Evolutionary conservation across 2,888 invertebrate genomes (phyloP), one percentile per base, ranked within the genome.

Genomic region (Lacanobia oleracea): DNA sequence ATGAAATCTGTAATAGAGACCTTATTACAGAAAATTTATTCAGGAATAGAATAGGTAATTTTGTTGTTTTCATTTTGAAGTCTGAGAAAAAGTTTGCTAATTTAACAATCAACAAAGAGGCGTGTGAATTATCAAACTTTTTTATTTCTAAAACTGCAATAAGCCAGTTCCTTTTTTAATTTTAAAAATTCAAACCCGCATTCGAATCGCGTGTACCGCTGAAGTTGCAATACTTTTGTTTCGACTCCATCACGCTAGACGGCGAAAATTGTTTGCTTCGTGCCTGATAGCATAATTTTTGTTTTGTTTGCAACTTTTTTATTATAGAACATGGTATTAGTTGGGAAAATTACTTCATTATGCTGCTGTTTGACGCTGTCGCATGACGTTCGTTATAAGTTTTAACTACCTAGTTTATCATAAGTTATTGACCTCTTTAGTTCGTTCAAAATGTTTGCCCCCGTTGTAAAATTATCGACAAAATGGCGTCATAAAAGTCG

Each of bases 211-310:
- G 88, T 88, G 88, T 78, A 56, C 76, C 74, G 54, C 72, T 43
- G 40, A 61, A 72, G 71, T 82, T 84, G 77, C 85, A 83, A 88
- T 89, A 88, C 88, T 89, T 89, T 84, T 88, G 88, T 91, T 91
- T 86, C 85, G 72, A 79, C 62, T 79, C 84, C 80, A 91, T 89
- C 93, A 93, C 93, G 93, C 93, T 84, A 88, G 85, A 73, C 83
- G 81, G 88, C 87, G 89, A 90, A 91, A 91, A 91, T 90, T 88
- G 89, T 89, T 89, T 86, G 85, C 72, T 82, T 88, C 86, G 81
- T 76, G 75, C 57, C 73, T 63, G 71, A 75, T 79, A 81, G 68
- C 69, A 68, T 77, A 82, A 75, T 80, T 78, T 18, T 79, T 60
- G 71, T 77, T 77, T 76, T 67, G 73, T 77, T 68, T 80, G 77